Conservation (phyloP, 1,140 invertebrate species). For the Euborellia annulipes region DNA sequence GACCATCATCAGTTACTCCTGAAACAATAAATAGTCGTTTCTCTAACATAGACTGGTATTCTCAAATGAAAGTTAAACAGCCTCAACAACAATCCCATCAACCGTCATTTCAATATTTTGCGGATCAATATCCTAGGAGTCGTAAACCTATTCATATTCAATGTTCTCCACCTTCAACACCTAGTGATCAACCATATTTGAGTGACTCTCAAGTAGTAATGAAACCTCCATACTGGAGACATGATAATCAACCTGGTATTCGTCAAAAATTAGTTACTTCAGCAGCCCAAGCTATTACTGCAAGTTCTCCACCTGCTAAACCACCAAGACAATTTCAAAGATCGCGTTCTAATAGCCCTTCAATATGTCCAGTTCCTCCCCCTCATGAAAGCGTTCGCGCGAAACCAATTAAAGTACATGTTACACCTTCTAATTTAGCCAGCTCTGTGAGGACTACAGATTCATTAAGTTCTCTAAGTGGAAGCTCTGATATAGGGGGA, state of each 20-base stretch:
- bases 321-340: no score
- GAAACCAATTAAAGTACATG: no score
- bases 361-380: no score
- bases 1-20: slow-evolving; percentile 38
- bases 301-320: no score
- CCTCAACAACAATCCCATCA: no score
- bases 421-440: no score
- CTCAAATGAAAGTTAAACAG: no score
- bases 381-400: no score
- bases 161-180: slow-evolving; percentile 22
- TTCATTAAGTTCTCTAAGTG: slow-evolving; percentile 22
- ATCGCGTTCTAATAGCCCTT: no score
- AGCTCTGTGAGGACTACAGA: slow-evolving; percentile 14
- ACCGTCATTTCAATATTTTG: slow-evolving; percentile 45
- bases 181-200: slow-evolving; percentile 29
- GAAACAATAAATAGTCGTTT: slow-evolving; percentile 18
- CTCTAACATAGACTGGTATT: no score
- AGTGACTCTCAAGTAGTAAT: slow-evolving; percentile 31
- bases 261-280: no score
- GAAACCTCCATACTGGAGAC: slow-evolving; percentile 11
- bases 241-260: background rate
- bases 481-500: slow-evolving; percentile 15
- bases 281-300: no score
- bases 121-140: slow-evolving; percentile 46
- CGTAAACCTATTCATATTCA: slow-evolving; percentile 43